A percentile compares a stretch with the other conserved stretches of the same genome.
phyloP scores from a whole-genome alignment of 1,140 invertebrate species.

The Batillaria attramentaria region DNA sequence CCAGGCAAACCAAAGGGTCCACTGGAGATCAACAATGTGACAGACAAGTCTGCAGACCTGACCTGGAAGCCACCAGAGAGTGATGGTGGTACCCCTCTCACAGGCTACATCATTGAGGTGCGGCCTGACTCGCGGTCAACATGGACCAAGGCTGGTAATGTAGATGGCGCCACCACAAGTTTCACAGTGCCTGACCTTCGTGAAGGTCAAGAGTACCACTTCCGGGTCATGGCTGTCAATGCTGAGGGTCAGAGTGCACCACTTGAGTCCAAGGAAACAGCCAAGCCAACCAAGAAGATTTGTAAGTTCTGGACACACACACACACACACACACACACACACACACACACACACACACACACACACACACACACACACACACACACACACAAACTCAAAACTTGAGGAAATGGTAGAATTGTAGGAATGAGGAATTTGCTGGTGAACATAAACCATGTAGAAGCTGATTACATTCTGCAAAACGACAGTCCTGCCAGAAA shows the following conservation, averaged over 20 bases:
- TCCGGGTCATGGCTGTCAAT: conserved; percentile 82
- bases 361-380: no score
- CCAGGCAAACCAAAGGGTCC: conserved; percentile 52
- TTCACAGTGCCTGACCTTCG: conserved; percentile 50
- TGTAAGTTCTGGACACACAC: conserved; percentile 72
- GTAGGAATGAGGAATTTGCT: no score
- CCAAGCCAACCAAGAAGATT: conserved; percentile 95
- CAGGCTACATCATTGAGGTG: conserved; percentile 65
- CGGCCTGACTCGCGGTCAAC: conserved; percentile 78
- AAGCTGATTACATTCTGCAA: no score
- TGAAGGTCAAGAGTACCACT: conserved; percentile 53
- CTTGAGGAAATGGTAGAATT: no score
- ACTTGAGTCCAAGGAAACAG: conserved; percentile 89
- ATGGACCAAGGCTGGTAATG: conserved; percentile 86
- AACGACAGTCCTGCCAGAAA: no score
- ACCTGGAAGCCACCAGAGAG: conserved; percentile 63
- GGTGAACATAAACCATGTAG: no score
- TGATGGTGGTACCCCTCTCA: conserved; percentile 64
- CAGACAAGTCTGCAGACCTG: conserved; percentile 53
- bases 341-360: no score
- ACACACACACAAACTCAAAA: no score
- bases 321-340: no score
- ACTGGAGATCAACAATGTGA: conserved; percentile 49
- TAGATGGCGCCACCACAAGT: conserved; percentile 72
- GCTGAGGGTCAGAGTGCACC: conserved; percentile 93